Conservation (phyloP, 2,113 vertebrate species). For the Anguilla japonica region DNA sequence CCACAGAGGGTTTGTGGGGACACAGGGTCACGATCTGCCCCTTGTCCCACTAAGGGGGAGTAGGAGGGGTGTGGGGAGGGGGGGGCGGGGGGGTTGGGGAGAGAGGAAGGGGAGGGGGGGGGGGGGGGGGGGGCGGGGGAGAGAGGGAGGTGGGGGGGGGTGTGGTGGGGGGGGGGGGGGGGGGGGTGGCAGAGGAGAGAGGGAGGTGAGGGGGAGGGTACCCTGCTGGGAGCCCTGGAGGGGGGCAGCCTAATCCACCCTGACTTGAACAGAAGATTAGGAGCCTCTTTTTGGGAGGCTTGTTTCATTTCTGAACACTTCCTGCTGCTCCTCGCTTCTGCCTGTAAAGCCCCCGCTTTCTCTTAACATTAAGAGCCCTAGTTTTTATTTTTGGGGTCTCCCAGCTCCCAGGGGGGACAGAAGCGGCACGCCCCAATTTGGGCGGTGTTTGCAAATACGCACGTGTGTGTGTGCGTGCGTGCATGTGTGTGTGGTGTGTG, state of each 20-base stretch:
- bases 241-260: conserved; percentile 52
- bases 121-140: conserved; percentile 30
- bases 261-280: conserved; percentile 53
- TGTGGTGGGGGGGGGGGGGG: conserved; percentile 10
- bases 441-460: not conserved
- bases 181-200: conserved; percentile 16
- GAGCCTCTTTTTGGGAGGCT: conserved; percentile 34
- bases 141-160: conserved; percentile 37
- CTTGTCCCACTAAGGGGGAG: conserved; percentile 32
- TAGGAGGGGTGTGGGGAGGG: conserved; percentile 35
- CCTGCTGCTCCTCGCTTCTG: conserved; percentile 40
- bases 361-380: conserved; percentile 38
- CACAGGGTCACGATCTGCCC: conserved; percentile 43
- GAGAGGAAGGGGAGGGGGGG: conserved; percentile 31
- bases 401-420: not conserved
- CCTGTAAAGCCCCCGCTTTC: conserved; percentile 37
- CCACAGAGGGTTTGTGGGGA: conserved; percentile 35
- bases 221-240: conserved; percentile 38
- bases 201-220: not conserved
- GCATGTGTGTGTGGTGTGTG: not conserved
- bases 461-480: no score
- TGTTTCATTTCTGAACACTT: conserved; percentile 48
- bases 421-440: not conserved
- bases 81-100: conserved; percentile 28
- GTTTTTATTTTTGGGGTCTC: conserved; percentile 37